Evolutionary conservation across 2,888 invertebrate species (phyloP).

Genomic region (Calameuta filiformis): DNA sequence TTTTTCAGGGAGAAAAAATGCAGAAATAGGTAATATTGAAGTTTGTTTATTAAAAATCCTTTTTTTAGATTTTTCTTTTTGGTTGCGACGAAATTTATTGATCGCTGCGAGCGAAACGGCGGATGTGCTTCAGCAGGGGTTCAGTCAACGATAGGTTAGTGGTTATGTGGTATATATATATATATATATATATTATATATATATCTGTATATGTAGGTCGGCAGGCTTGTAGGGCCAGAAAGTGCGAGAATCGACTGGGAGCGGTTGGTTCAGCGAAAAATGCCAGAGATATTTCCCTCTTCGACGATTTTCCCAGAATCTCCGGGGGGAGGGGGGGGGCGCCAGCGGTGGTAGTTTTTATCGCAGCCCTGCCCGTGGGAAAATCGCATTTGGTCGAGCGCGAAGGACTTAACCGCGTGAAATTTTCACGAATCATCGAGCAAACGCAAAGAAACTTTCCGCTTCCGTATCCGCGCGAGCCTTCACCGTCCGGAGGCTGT

Average conservation of each 20-base stretch:
- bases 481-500: background rate
- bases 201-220: background rate
- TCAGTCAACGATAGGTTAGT: background rate
- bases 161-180: background rate
- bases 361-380: too few species aligned
- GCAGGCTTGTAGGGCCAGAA: background rate
- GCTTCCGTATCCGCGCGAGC: background rate
- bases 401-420: constrained; percentile 10
- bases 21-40: too few species aligned
- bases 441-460: constrained; percentile 17
- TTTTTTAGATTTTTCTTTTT: background rate
- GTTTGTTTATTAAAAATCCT: background rate
- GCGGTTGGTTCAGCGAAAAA: background rate
- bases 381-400: too few species aligned
- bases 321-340: background rate
- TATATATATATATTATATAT: too few species aligned
- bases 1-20: too few species aligned
- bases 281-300: background rate
- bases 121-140: background rate
- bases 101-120: background rate
- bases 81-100: background rate
- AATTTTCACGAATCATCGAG: constrained; percentile 24
- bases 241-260: background rate
- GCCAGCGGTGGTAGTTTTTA: background rate
- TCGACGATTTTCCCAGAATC: background rate